Percentiles rank a stretch among this genome's conserved stretches.
phyloP scores from a whole-genome alignment of 2,888 invertebrate genomes.

The Fragum whitleyi region DNA sequence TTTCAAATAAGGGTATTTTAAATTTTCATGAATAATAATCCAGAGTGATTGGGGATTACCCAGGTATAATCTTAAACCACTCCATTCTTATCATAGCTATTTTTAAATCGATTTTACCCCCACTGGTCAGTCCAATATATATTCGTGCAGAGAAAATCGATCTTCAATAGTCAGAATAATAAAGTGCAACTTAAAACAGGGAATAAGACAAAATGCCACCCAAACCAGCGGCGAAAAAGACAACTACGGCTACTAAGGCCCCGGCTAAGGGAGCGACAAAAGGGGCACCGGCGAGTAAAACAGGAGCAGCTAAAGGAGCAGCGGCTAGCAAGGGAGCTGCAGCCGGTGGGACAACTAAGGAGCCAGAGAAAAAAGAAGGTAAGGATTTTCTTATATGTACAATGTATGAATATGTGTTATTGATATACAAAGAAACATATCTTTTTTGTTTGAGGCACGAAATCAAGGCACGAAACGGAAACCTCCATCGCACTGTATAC shows the following conservation, averaged over 20 bases:
- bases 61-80: too few species aligned
- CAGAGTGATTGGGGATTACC: too few species aligned
- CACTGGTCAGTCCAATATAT: slow-evolving; percentile 3
- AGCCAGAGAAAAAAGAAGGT: slow-evolving; percentile 35
- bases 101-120: not conserved
- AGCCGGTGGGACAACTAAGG: slow-evolving; percentile 30
- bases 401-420: not conserved
- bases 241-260: slow-evolving; percentile 26
- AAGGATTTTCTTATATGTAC: not conserved
- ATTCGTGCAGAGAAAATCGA: not conserved
- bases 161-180: not conserved
- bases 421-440: not conserved
- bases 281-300: slow-evolving; percentile 24
- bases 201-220: slow-evolving; percentile 33
- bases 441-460: not conserved
- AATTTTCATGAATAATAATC: too few species aligned
- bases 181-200: not conserved
- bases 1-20: too few species aligned
- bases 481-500: too few species aligned
- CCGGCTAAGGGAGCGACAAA: slow-evolving; percentile 25
- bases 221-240: slow-evolving; percentile 36
- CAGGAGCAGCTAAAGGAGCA: slow-evolving; percentile 13
- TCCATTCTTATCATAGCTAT: slow-evolving; percentile 17
- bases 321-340: slow-evolving; percentile 24
- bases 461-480: not conserved